Conservation (phyloP, 2,113 vertebrate species). For the Vidua macroura region DNA sequence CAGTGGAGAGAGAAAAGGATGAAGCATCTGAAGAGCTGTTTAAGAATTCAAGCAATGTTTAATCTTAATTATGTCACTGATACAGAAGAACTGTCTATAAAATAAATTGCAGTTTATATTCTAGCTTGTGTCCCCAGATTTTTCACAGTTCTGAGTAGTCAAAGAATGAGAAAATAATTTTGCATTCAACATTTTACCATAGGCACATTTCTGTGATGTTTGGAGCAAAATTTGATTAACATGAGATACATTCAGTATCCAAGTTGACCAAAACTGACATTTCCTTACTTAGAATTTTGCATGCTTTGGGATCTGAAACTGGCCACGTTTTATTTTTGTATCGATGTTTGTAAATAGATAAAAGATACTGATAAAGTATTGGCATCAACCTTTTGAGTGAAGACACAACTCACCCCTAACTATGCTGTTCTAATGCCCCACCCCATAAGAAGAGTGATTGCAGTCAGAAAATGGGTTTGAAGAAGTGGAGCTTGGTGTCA, state of each 20-base stretch:
- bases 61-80: neutral
- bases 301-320: neutral
- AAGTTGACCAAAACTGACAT: neutral
- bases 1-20: neutral
- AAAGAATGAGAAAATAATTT: neutral
- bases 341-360: neutral
- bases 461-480: neutral
- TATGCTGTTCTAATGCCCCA: neutral
- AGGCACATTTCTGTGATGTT: neutral
- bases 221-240: neutral
- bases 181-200: neutral
- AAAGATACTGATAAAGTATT: neutral
- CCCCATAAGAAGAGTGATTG: neutral
- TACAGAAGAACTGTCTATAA: neutral
- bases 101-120: neutral
- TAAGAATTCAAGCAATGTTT: neutral
- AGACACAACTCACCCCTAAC: neutral
- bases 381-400: neutral
- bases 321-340: neutral
- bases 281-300: neutral
- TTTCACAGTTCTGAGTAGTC: neutral
- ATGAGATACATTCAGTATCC: neutral
- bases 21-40: neutral
- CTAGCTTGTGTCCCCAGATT: neutral
- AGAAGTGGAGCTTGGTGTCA: neutral